These are phyloP conservation scores for crab-eating macaque (Macaca fascicularis) DNA, from an alignment of 2,113 vertebrate species.

Conservation along the genomic window T2T-MFA8v1.1 NC_088376.1:190444001-190444500, in stretches of 20 bases:
- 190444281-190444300: not conserved
- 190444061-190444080: not conserved
- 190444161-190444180: not conserved
- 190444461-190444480: too few relatives aligned
- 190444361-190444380: too few relatives aligned
- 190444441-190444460: too few relatives aligned
- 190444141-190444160: not conserved
- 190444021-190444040: not conserved
- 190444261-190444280: not conserved
- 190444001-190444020: not conserved
- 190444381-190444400: too few relatives aligned
- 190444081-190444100: not conserved
- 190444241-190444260: not conserved
- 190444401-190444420: too few relatives aligned
- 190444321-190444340: not conserved
- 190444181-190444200: not conserved
- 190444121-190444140: not conserved
- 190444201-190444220: not conserved
- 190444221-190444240: not conserved
- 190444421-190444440: too few relatives aligned
- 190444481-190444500: too few relatives aligned
- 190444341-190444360: too few relatives aligned
- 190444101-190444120: not conserved
- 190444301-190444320: not conserved
- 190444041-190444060: not conserved